These are phyloP conservation scores for Saturnia pavonia DNA, from an alignment of 2,888 invertebrate genomes.

Conservation along the genomic window DNA sequence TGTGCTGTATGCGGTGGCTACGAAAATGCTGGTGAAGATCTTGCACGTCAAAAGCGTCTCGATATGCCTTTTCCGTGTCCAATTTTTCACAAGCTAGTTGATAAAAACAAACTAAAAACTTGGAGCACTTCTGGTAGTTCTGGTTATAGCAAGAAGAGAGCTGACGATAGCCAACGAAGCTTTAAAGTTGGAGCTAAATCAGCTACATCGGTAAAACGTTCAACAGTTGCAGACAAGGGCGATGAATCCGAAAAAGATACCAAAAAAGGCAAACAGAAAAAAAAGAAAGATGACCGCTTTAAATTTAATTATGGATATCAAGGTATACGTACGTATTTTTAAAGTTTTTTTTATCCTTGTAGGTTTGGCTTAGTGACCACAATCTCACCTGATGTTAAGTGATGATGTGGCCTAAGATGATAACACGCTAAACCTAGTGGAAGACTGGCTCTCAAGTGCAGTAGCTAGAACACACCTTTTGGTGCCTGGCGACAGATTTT, in stretches of 20 bases:
- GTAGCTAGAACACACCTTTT: too few relatives aligned
- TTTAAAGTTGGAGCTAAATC: conserved; percentile 42
- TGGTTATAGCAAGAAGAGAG: conserved; percentile 44
- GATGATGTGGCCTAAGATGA: too few relatives aligned
- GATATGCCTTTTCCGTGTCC: conserved; percentile 66
- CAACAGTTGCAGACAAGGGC: conserved; percentile 41
- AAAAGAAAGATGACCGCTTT: conserved; percentile 62
- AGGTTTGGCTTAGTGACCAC: too few relatives aligned
- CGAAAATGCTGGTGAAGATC: conserved; percentile 60
- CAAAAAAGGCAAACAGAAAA: conserved; percentile 58
- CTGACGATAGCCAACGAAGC: conserved; percentile 40
- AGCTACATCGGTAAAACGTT: conserved; percentile 31
- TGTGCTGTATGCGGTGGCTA: conserved; percentile 69
- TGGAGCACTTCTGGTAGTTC: conserved; percentile 58
- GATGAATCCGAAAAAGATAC: conserved; percentile 57
- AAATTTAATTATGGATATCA: conserved; percentile 74
- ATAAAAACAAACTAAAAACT: conserved; percentile 56
- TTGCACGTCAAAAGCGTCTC: conserved; percentile 34
- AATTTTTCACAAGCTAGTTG: conserved; percentile 60
- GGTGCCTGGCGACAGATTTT: too few relatives aligned
- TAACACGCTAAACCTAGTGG: too few relatives aligned
- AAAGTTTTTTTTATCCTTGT: too few relatives aligned
- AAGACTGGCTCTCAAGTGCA: too few relatives aligned
- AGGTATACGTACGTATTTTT: conserved; percentile 76
- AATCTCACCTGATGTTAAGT: too few relatives aligned